Evolutionary conservation across 2,888 invertebrate species (phyloP).

Genomic region (Xanthia togata): DNA sequence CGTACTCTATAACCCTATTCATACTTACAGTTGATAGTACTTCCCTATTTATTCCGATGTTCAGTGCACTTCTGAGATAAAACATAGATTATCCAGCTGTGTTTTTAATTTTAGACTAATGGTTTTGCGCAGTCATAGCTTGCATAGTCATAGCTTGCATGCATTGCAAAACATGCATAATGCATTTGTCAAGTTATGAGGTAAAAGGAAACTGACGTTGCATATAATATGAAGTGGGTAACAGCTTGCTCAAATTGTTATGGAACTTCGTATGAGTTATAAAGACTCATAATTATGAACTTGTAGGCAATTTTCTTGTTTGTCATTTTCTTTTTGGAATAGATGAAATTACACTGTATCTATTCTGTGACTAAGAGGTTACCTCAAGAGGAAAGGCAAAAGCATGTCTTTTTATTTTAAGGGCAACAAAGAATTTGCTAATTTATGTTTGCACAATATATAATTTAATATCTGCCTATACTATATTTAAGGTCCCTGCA

Average conservation of each 20-base stretch:
- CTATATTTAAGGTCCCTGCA: too few relatives aligned
- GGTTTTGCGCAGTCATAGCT: slow-evolving; percentile 9
- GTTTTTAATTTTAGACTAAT: slow-evolving; percentile 53
- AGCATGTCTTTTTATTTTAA: not conserved
- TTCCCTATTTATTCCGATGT: slow-evolving; percentile 49
- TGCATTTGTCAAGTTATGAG: slow-evolving; percentile 24
- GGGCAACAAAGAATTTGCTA: not conserved
- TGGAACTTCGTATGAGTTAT: slow-evolving; percentile 1
- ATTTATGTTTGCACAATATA: too few relatives aligned
- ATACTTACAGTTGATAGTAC: slow-evolving; percentile 1
- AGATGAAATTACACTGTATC: not conserved
- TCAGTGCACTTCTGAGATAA: slow-evolving; percentile 44
- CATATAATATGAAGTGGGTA: slow-evolving; percentile 24
- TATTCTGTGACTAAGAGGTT: not conserved
- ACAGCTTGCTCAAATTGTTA: slow-evolving; percentile 16
- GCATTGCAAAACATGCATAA: slow-evolving; percentile 30
- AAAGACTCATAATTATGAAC: not conserved
- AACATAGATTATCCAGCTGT: slow-evolving; percentile 35
- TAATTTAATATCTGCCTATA: too few relatives aligned
- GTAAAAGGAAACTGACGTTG: not conserved
- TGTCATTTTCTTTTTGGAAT: not conserved
- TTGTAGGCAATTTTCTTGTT: slow-evolving; percentile 6
- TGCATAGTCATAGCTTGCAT: slow-evolving; percentile 3
- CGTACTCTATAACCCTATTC: not conserved
- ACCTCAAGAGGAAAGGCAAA: not conserved